These are phyloP conservation scores for Cepphus grylle DNA, from an alignment of 2,113 vertebrate species.

Conservation along the genomic window DNA sequence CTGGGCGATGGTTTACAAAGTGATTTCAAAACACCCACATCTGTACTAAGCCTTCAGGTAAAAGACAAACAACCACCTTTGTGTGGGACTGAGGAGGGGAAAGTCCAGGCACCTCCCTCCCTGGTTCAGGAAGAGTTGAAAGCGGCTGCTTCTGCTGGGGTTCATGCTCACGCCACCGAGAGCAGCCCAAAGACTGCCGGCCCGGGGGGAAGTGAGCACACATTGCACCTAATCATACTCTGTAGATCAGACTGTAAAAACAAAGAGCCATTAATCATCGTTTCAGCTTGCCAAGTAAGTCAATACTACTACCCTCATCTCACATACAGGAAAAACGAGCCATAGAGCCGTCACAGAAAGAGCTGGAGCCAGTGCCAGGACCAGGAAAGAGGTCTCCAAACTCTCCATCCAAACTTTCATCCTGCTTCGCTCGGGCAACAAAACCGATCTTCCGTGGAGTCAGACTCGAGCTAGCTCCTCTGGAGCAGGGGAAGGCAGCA, in stretches of 20 bases:
- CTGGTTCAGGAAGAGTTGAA: not conserved
- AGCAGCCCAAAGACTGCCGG: rapidly evolving
- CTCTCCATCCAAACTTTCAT: not conserved
- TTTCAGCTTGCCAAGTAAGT: not conserved
- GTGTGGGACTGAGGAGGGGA: not conserved
- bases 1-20: not conserved
- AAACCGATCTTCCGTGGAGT: not conserved
- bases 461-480: not conserved
- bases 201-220: rapidly evolving
- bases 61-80: not conserved
- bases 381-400: not conserved
- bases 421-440: not conserved
- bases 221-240: not conserved
- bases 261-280: not conserved
- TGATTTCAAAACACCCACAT: not conserved
- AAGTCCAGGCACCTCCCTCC: not conserved
- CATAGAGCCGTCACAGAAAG: not conserved
- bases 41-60: not conserved
- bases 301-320: not conserved
- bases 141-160: not conserved
- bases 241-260: not conserved
- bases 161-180: rapidly evolving
- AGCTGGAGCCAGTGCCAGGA: not conserved
- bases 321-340: not conserved
- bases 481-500: not conserved